Base-by-base conservation (phyloP, 2,888 invertebrate genomes). In the Celastrina argiolus region DNA sequence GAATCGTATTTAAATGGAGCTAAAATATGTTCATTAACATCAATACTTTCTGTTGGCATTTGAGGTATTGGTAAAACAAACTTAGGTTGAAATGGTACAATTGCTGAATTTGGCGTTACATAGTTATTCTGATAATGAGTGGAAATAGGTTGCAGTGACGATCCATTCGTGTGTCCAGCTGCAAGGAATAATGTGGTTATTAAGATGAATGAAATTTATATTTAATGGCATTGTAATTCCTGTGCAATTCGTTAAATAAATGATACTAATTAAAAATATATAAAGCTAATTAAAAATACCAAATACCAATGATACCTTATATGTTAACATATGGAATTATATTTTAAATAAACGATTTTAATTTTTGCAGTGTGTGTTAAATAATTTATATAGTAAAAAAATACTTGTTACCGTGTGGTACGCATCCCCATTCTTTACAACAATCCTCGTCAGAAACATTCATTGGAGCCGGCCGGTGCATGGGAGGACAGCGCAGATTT, bases 341-440 rank as follows among this genome's bases (percentile, higher is more conserved):
- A 64, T 67, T 69, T 16, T 58, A 22, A 18, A 63, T 18, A 28
- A 16, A 56, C 65, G n/a, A 7, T 16, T 63, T 64, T 18, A 45
- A 45, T 2, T 34, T 7, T 42, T 2, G 12, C 12, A 51, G 61
- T 7, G 18, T 26, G 14, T 45, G 39, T 22, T n/a, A n/a, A n/a
- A 28, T 31, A 31, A 63, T 6, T 14, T 10, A 51, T 14, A 61
- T 34, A 28, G 12, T 12, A 66, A 56, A 22, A 42, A 22, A 31
- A 58, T 8, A 16, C n/a, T 10, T 51, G 79, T 84, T 84, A 83
- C 85, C 80, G 66, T 82, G 80, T 3, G 86, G 84, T 39, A 90
- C 81, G 84, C 92, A 94, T 12, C 91, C 92, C 97, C 97, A 97
- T 68, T 95, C 94, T 76, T 94, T 93, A 83, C 97, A 97, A 79